phyloP scores from a whole-genome alignment of 2,113 vertebrate genomes.

The Anolis sagrei region DNA sequence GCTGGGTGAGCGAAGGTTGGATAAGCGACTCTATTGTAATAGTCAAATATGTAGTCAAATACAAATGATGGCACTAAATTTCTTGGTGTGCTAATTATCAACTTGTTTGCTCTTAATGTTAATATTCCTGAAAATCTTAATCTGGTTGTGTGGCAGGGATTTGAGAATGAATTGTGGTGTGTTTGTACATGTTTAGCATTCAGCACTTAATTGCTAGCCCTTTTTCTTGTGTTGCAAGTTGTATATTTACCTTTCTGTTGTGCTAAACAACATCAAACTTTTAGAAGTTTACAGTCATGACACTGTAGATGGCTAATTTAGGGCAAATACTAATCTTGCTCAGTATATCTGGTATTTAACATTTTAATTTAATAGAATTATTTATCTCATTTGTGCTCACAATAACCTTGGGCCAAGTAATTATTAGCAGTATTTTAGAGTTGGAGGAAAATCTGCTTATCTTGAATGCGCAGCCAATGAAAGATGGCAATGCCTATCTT shows the following conservation, averaged over 20 bases:
- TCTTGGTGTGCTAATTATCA: background rate
- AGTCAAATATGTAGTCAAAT: no score
- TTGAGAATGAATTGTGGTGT: background rate
- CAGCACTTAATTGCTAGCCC: background rate
- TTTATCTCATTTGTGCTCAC: background rate
- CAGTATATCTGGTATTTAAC: background rate
- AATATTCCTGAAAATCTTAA: background rate
- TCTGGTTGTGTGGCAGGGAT: background rate
- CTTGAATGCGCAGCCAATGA: background rate
- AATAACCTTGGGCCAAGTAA: background rate
- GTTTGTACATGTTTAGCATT: background rate
- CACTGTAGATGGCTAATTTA: background rate
- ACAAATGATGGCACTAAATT: background rate
- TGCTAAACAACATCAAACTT: background rate
- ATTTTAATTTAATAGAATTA: background rate
- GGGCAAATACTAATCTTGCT: background rate
- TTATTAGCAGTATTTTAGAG: background rate
- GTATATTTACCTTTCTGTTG: background rate
- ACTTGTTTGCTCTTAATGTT: background rate
- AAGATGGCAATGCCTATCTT: background rate
- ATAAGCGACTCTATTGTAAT: no score
- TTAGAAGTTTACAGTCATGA: background rate
- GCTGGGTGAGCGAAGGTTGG: no score
- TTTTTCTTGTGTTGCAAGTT: background rate
- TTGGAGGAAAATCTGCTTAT: background rate